Evolutionary conservation across 1,140 invertebrate species (phyloP), one percentile per base, ranked within the genome.

Genomic region (Scaptomyza hsui): DNA sequence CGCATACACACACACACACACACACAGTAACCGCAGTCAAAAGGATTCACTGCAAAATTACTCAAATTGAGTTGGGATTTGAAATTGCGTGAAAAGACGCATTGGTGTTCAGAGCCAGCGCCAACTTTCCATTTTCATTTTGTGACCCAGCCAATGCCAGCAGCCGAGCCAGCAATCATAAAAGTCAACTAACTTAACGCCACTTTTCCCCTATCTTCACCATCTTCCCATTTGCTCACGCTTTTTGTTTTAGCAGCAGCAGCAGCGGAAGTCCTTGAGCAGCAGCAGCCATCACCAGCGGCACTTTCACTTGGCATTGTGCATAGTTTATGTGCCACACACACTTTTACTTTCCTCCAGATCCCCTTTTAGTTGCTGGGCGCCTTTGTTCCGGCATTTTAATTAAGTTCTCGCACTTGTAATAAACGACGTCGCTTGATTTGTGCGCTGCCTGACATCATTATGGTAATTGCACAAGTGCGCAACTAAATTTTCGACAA

Each of bases 11-110:
- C 26, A 29, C 26, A 9, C 26, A 29, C 5, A 26, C 3, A 6
- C 24, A 15, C 49, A 32, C 49, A 41, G 42, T 45, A 72, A 77
- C 76, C 81, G 59, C 77, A 80, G 72, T 67, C 74, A 72, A 86
- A 86, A 86, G 81, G 81, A 86, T 86, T 86, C 81, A 63, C 61
- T 81, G 74, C 74, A 81, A 88, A 86, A 86, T 86, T 86, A 88
- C 81, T 88, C 81, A 86, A 86, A 86, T 86, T 88, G 81, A 86
- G 81, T 86, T 86, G 81, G 81, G 81, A 86, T 86, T 86, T 88
- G 74, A 88, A 88, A 88, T 88, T 88, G 81, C 78, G 81, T 81
- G 77, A 86, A 86, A 81, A 88, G 71, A 78, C 73, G 78, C 60
- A 68, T 70, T 70, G 67, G 67, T 63, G 67, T 70, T 70, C 49